phyloP scores from a whole-genome alignment of 2,797 vertebrate species.

The Hippopotamyrus pictus region DNA sequence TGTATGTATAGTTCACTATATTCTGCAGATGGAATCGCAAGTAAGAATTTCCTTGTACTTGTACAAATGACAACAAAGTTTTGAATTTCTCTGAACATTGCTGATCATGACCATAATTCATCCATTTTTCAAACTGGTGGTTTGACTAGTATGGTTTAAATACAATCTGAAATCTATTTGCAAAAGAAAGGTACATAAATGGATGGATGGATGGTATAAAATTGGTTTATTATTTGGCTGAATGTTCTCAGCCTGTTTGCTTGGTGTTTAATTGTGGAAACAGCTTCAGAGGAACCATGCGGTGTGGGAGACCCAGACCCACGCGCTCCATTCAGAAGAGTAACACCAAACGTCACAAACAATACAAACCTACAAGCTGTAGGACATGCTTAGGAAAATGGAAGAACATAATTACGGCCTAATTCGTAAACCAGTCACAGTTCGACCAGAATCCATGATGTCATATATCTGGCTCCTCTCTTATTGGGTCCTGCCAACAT shows the following conservation, averaged over 20 bases:
- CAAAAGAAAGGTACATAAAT: neutral
- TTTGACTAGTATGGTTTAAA: neutral
- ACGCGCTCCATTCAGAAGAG: neutral
- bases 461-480: neutral
- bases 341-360: neutral
- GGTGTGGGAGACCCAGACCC: neutral
- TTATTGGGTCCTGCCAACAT: neutral
- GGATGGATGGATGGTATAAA: neutral
- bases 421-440: neutral
- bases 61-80: neutral
- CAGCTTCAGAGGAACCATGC: neutral
- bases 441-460: constrained; percentile 11
- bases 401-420: neutral
- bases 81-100: neutral
- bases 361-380: neutral
- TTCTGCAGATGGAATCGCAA: neutral
- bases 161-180: neutral
- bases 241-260: neutral
- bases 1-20: neutral
- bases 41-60: neutral
- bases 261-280: neutral
- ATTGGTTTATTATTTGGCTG: neutral
- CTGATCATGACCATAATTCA: neutral
- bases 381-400: constrained; percentile 8
- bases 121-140: neutral